A percentile compares a stretch with the other conserved stretches of the same genome.
phyloP scores from a whole-genome alignment of 2,113 vertebrate genomes.

The Columbina picui region DNA sequence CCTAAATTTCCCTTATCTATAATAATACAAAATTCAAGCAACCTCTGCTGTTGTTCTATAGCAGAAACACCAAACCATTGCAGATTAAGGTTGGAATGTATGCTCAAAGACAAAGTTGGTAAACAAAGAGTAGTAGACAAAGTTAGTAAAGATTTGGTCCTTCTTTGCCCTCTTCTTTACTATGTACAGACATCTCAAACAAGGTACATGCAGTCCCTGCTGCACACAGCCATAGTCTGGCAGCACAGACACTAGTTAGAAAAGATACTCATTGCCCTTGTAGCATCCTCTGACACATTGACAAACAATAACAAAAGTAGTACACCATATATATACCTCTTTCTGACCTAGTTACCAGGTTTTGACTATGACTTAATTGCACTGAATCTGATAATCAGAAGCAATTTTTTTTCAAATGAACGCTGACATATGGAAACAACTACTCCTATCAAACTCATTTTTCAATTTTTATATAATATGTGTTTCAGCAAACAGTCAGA shows the following conservation, averaged over 20 bases:
- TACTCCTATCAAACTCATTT: not conserved
- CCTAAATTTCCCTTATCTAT: not conserved
- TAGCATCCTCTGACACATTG: not conserved
- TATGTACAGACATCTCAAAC: not conserved
- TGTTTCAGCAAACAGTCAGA: not conserved
- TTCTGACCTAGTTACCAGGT: not conserved
- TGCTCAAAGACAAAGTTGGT: not conserved
- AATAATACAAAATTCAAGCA: not conserved
- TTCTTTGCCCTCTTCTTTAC: not conserved
- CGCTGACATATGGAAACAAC: accelerated
- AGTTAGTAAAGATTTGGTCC: not conserved
- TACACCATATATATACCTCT: not conserved
- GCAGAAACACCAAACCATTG: not conserved
- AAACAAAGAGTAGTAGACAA: not conserved
- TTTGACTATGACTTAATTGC: not conserved
- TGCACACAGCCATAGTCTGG: accelerated
- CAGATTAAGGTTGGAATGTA: not conserved
- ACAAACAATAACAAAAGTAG: not conserved
- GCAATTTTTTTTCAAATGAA: not conserved
- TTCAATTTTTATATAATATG: not conserved
- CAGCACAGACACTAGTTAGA: not conserved
- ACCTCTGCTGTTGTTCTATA: not conserved
- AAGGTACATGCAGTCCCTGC: not conserved
- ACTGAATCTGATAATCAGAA: not conserved
- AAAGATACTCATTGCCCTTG: not conserved